phyloP scores from a whole-genome alignment of 2,113 vertebrate species.

The Ornithorhynchus anatinus region DNA sequence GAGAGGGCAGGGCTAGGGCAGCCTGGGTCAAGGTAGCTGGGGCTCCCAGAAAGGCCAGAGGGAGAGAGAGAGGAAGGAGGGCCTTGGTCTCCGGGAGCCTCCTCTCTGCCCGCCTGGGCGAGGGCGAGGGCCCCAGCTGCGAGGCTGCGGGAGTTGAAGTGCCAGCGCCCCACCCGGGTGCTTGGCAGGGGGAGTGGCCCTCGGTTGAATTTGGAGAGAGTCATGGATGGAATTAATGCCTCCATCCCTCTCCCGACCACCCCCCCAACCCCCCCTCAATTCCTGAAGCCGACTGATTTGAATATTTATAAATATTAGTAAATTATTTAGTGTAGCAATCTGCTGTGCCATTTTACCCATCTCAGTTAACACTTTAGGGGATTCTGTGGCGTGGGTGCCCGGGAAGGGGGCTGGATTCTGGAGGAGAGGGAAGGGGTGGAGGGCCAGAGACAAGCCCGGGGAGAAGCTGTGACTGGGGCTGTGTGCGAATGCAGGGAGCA shows the following conservation, averaged over 20 bases:
- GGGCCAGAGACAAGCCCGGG: not conserved
- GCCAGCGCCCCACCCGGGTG: not conserved
- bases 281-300: slow-evolving; percentile 92
- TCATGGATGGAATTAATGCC: slow-evolving; percentile 67
- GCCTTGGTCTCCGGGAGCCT: not conserved
- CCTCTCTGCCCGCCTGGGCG: not conserved
- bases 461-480: fast-evolving
- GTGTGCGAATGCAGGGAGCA: not conserved
- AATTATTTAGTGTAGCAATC: slow-evolving; percentile 99
- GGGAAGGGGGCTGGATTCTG: not conserved
- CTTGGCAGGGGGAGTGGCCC: slow-evolving; percentile 67
- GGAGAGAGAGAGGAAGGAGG: no score
- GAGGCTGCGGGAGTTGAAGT: not conserved
- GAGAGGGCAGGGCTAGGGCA: not conserved
- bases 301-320: slow-evolving; percentile 99
- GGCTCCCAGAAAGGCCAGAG: not conserved
- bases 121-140: slow-evolving; percentile 17
- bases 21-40: not conserved
- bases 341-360: slow-evolving; percentile 89
- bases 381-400: slow-evolving; percentile 38
- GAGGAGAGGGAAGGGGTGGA: not conserved
- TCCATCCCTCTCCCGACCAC: slow-evolving; percentile 35
- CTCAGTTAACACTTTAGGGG: slow-evolving; percentile 80
- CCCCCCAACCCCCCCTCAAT: slow-evolving; percentile 68
- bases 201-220: slow-evolving; percentile 71